Conservation (phyloP, 2,113 vertebrate genomes). For the Mesoclemmys tuberculata region DNA sequence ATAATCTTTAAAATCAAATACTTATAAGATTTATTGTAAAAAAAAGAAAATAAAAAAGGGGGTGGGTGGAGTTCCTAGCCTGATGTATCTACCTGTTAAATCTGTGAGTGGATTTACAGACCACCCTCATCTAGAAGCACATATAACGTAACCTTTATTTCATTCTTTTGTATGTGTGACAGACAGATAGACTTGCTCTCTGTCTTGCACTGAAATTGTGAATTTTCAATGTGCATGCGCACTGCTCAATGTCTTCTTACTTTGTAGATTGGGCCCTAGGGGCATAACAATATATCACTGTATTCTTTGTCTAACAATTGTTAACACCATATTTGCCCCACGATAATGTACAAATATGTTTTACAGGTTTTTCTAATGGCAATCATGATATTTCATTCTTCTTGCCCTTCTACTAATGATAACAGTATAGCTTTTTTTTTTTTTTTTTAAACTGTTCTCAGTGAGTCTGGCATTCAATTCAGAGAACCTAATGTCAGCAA, state of each 20-base stretch:
- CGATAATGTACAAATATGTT: constrained; percentile 72
- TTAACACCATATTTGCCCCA: constrained; percentile 70
- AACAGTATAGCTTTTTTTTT: constrained; percentile 56
- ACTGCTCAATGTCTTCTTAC: neutral
- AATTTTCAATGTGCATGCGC: neutral
- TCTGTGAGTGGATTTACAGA: neutral
- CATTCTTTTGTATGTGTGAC: neutral
- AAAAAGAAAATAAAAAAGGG: no score
- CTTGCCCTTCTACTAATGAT: constrained; percentile 71
- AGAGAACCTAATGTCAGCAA: constrained; percentile 78
- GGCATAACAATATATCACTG: constrained; percentile 27
- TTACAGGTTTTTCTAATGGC: constrained; percentile 68
- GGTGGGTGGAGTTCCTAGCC: no score
- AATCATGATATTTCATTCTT: constrained; percentile 72
- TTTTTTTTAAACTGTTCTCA: constrained; percentile 30
- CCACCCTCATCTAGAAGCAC: neutral
- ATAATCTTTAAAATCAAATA: neutral
- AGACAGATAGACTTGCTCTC: neutral
- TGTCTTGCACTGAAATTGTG: constrained; percentile 38
- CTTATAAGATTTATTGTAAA: neutral
- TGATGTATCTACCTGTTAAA: neutral
- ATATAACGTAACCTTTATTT: neutral
- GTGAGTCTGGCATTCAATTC: constrained; percentile 78
- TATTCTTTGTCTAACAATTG: constrained; percentile 63
- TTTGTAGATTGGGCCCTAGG: constrained; percentile 1